Evolutionary conservation across 2,797 vertebrate genomes (phyloP).

Genomic region (Gorsachius magnificus): DNA sequence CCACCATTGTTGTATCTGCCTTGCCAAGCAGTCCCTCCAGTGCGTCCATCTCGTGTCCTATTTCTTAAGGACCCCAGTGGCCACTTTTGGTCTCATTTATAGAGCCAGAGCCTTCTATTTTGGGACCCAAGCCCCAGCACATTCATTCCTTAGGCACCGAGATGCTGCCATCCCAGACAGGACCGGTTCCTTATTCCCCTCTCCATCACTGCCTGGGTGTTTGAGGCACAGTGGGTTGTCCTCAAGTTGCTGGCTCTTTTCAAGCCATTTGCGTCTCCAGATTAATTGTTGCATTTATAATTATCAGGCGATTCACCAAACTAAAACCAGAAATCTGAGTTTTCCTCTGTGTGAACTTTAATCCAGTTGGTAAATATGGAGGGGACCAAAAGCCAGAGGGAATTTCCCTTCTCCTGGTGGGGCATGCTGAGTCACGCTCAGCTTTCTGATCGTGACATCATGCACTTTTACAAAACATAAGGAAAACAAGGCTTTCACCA

Average conservation of each 20-base stretch:
- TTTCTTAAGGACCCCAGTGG: not conserved
- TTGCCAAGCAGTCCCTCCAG: not conserved
- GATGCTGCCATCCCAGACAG: not conserved
- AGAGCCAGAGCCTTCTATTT: not conserved
- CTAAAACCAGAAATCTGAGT: not conserved
- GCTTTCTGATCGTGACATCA: slow-evolving; percentile 12
- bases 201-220: not conserved
- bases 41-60: rapidly evolving
- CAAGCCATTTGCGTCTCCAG: not conserved
- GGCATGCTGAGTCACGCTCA: not conserved
- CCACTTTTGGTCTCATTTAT: not conserved
- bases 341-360: not conserved
- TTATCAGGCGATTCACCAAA: not conserved
- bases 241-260: not conserved
- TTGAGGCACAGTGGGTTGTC: not conserved
- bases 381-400: not conserved
- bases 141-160: not conserved
- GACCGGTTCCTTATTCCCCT: not conserved
- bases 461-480: not conserved
- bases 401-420: not conserved
- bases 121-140: not conserved
- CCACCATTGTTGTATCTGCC: not conserved
- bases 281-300: not conserved
- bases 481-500: slow-evolving; percentile 24
- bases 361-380: not conserved